These are phyloP conservation scores for Melangyna quadrimaculata DNA, from an alignment of 2,888 invertebrate species.

Conservation along the genomic window DNA sequence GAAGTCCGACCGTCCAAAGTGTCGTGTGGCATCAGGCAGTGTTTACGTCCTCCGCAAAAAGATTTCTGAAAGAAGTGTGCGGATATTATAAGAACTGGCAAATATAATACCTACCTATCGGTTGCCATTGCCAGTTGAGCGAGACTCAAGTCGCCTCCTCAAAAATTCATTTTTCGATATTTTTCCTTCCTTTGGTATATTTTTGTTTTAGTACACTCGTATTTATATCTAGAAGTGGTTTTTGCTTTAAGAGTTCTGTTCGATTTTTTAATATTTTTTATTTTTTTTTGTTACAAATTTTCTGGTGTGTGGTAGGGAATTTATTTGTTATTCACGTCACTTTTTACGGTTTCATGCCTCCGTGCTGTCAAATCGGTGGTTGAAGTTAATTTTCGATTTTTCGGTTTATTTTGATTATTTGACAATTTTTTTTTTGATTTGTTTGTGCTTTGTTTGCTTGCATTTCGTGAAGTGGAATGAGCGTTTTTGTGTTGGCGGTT, in stretches of 20 bases:
- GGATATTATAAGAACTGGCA: slow-evolving; percentile 26
- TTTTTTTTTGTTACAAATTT: not conserved
- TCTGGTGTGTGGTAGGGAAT: slow-evolving; percentile 51
- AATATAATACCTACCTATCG: slow-evolving; percentile 41
- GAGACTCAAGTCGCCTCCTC: slow-evolving; percentile 50
- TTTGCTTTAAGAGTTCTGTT: slow-evolving; percentile 24
- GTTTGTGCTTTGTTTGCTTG: slow-evolving; percentile 16
- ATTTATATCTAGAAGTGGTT: not conserved
- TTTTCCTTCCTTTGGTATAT: slow-evolving; percentile 36
- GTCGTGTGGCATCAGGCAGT: slow-evolving; percentile 54
- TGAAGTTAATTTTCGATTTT: slow-evolving; percentile 58
- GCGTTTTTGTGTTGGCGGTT: slow-evolving; percentile 63
- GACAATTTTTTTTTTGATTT: slow-evolving; percentile 31
- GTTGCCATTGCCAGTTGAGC: slow-evolving; percentile 25
- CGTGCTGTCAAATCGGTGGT: slow-evolving; percentile 65
- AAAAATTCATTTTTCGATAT: slow-evolving; percentile 54
- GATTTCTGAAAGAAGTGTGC: slow-evolving; percentile 27
- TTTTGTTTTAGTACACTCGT: not conserved
- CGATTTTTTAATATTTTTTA: slow-evolving; percentile 10
- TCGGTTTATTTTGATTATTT: slow-evolving; percentile 59
- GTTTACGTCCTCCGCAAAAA: slow-evolving; percentile 60
- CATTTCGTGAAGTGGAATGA: slow-evolving; percentile 41
- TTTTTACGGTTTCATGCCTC: slow-evolving; percentile 63
- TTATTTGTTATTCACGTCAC: slow-evolving; percentile 64
- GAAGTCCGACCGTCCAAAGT: slow-evolving; percentile 49